These are phyloP conservation scores for Xenotilapia longispinis DNA, from an alignment of 2,113 vertebrate genomes.

Conservation along the genomic window DNA sequence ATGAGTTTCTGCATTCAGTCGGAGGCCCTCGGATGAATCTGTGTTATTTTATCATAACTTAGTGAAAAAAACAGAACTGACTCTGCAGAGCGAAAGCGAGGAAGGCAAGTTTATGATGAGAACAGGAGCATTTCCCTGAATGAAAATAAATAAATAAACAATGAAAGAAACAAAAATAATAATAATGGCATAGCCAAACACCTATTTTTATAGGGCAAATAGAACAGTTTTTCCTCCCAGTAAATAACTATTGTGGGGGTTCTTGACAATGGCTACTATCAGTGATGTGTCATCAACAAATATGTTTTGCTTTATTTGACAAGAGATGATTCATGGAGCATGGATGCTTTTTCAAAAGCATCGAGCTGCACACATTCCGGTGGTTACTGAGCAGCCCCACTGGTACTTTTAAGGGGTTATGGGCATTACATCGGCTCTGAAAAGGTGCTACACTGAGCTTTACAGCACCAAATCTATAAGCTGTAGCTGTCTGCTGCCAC, in stretches of 20 bases:
- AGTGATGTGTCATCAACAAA: neutral
- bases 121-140: neutral
- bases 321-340: neutral
- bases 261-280: neutral
- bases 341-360: neutral
- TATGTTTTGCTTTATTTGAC: neutral
- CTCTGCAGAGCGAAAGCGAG: neutral
- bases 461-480: neutral
- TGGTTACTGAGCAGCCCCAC: neutral
- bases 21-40: conserved; percentile 1
- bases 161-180: neutral
- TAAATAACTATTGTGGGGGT: neutral
- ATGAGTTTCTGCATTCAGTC: conserved; percentile 39
- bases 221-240: neutral
- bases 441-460: neutral
- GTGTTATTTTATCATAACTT: conserved; percentile 29
- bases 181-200: neutral
- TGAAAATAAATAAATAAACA: neutral
- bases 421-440: neutral
- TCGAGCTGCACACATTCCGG: neutral
- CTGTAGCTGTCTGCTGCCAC: neutral
- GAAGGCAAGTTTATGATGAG: neutral
- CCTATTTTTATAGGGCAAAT: neutral
- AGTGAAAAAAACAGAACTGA: neutral
- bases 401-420: neutral